Percentiles rank a stretch among this genome's conserved stretches.
phyloP scores from a whole-genome alignment of 2,113 vertebrate species.

The Macrotis lagotis region DNA sequence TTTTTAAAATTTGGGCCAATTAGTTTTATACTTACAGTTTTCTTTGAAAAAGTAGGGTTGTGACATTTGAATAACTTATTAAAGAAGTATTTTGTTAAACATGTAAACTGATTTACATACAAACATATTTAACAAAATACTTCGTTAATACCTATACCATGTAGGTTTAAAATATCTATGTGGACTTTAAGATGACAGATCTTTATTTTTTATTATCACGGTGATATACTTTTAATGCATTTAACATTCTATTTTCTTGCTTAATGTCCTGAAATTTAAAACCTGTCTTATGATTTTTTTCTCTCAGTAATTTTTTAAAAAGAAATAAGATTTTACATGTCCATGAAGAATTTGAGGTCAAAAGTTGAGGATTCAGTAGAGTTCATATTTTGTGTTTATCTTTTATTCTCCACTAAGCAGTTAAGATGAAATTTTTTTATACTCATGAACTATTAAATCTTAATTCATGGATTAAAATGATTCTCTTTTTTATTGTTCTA shows the following conservation, averaged over 20 bases:
- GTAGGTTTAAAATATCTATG: not conserved
- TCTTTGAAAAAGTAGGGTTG: not conserved
- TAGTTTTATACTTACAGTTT: constrained; percentile 9
- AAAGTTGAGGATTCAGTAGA: not conserved
- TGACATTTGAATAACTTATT: not conserved
- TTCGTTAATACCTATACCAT: not conserved
- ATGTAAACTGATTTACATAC: no score
- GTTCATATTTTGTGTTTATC: not conserved
- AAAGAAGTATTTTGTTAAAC: constrained; percentile 32
- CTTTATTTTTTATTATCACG: constrained; percentile 37
- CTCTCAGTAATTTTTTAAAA: not conserved
- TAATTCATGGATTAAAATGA: not conserved
- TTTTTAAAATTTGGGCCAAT: not conserved
- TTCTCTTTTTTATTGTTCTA: constrained; percentile 42
- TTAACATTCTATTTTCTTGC: not conserved
- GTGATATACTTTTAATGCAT: not conserved
- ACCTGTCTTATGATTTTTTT: not conserved
- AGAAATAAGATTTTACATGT: constrained; percentile 22
- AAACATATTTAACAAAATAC: no score
- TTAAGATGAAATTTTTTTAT: constrained; percentile 33
- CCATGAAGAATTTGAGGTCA: constrained; percentile 41
- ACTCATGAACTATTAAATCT: constrained; percentile 9
- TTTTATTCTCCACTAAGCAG: not conserved
- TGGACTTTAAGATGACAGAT: not conserved
- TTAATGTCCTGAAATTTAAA: not conserved